Evolutionary conservation across 2,797 vertebrate genomes (phyloP).

Genomic region (Betta splendens): DNA sequence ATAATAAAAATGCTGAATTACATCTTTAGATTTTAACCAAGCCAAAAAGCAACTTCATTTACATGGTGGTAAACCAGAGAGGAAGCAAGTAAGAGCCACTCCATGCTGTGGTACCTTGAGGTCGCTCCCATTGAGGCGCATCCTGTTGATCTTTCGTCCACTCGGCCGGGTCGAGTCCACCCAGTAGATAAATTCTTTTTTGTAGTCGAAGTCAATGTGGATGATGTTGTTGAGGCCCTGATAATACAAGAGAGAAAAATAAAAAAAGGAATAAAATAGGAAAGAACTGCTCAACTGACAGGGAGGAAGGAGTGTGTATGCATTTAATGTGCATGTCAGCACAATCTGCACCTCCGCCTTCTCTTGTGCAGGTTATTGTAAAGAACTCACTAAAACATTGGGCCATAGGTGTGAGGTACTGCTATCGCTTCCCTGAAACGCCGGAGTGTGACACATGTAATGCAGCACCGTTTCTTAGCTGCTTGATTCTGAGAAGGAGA

Average conservation of each 20-base stretch:
- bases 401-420: too few species aligned
- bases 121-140: slow-evolving; percentile 96
- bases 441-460: too few species aligned
- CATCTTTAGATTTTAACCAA: slow-evolving; percentile 8
- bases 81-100: slow-evolving; percentile 13
- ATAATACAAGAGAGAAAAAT: slow-evolving; percentile 13
- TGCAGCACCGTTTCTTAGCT: too few species aligned
- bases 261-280: not conserved
- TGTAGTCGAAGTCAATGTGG: slow-evolving; percentile 98
- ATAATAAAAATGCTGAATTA: not conserved
- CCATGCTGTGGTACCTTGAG: slow-evolving; percentile 86
- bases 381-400: too few species aligned
- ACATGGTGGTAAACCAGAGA: not conserved
- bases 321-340: too few species aligned
- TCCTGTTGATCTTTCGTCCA: slow-evolving; percentile 95
- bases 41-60: not conserved
- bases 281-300: too few species aligned
- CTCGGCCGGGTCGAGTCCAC: slow-evolving; percentile 97
- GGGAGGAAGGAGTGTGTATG: too few species aligned
- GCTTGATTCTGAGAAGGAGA: too few species aligned
- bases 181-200: slow-evolving; percentile 98
- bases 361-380: too few species aligned
- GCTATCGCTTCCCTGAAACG: too few species aligned
- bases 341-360: too few species aligned
- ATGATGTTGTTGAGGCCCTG: slow-evolving; percentile 98